Evolutionary conservation across 2,797 vertebrate species (phyloP), one percentile per base, ranked within the genome.

Genomic region (Chiroxiphia lanceolata): DNA sequence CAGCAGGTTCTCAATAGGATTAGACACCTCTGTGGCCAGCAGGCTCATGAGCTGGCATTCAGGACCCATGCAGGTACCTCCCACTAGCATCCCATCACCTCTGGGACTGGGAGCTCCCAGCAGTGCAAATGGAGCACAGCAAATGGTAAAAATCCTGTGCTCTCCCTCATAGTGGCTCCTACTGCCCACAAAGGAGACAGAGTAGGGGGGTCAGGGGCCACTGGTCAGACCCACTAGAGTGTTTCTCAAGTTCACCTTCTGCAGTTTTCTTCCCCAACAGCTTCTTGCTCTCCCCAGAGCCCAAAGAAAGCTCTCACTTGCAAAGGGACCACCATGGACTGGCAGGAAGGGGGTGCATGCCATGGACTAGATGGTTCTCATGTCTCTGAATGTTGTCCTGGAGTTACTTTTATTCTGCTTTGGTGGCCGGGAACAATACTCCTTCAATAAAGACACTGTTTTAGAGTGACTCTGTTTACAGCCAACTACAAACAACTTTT

Each of bases 371-470:
- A 93, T 79, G 54, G 13, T 93, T 92, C 50, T 63, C 88, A 84
- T 77, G 8, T 78, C 88, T 95, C 70, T 59, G 47, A 91, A 56
- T 95, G 92, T 84, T 90, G 83, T 93, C 92, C 83, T 84, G 90
- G 54, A 65, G 40, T 86, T 42, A 79, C 63, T 95, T 92, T 48
- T 84, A 67, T 92, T 97, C 92, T 89, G 68, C 90, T 85, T 91
- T 87, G 88, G 93, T 95, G 94, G 92, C 85, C 74, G 10, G 71
- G 80, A 96, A 92, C 93, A 92, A 90, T 79, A 84, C 29, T 38
- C 21, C 40, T 84, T 89, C 85, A 94, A 68, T 38, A 89, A 64
- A 92, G 70, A 60, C 86, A 50, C 53, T 82, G n/a, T 42, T 95
- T 93, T 64, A 90, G 78, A 94, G 74, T 54, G 29, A 67, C 26